phyloP scores from a whole-genome alignment of 2,797 vertebrate species.

The Chiroxiphia lanceolata region DNA sequence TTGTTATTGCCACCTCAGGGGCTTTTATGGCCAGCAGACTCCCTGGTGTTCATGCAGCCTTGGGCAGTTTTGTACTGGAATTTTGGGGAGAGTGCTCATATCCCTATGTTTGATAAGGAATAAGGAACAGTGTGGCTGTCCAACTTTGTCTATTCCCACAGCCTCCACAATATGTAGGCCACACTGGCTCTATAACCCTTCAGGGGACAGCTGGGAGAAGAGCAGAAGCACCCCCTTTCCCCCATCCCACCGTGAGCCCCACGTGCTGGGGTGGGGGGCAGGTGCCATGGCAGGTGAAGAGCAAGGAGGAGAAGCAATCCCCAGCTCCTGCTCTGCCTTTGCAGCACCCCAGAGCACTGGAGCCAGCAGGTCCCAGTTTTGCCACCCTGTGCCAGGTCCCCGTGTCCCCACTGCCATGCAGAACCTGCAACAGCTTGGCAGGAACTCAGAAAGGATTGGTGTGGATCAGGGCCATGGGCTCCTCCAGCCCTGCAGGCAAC shows the following conservation, averaged over 20 bases:
- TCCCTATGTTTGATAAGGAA: background rate
- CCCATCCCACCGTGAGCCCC: background rate
- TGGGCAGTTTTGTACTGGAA: background rate
- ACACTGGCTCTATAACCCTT: background rate
- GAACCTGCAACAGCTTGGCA: background rate
- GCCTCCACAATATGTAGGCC: accelerated
- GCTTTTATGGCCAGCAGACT: background rate
- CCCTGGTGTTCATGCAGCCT: background rate
- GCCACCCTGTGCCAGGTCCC: background rate
- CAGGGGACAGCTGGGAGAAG: background rate
- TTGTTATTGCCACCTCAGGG: accelerated
- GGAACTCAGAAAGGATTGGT: background rate
- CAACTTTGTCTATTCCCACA: background rate
- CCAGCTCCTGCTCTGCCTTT: background rate
- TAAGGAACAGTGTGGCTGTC: background rate
- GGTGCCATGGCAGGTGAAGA: background rate
- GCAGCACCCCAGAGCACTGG: background rate
- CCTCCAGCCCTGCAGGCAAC: background rate
- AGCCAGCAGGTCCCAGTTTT: background rate
- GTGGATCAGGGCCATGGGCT: background rate
- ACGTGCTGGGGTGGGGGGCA: too few species aligned
- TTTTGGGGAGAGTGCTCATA: background rate
- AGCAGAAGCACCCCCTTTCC: background rate
- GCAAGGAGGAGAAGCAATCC: background rate
- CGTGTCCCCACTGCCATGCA: accelerated